Conservation (phyloP, 2,888 invertebrate species). For the Ceramica pisi region DNA sequence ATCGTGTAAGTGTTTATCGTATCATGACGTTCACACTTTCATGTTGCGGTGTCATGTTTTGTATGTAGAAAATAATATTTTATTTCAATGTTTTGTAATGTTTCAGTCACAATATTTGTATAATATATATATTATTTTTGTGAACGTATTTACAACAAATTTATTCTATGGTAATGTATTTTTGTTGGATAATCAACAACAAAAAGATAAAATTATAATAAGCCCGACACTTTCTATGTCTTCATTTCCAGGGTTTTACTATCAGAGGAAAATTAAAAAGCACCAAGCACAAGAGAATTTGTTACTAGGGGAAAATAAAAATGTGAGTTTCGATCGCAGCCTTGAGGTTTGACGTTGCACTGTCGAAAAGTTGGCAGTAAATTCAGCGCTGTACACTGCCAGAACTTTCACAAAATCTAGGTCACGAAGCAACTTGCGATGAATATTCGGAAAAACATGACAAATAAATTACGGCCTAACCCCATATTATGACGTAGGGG, state of each 20-base stretch:
- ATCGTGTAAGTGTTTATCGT: slow-evolving; percentile 75
- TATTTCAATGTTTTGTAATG: slow-evolving; percentile 13
- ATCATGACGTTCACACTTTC: slow-evolving; percentile 61
- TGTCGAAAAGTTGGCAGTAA: slow-evolving; percentile 72
- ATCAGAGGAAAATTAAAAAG: background rate
- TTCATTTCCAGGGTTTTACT: background rate
- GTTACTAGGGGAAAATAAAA: slow-evolving; percentile 61
- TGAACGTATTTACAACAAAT: background rate
- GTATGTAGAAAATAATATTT: slow-evolving; percentile 35
- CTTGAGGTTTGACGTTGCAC: slow-evolving; percentile 72
- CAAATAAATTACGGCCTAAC: slow-evolving; percentile 56
- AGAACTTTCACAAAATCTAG: slow-evolving; percentile 75
- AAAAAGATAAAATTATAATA: background rate
- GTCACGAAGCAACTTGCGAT: slow-evolving; percentile 71
- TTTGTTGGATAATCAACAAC: no score
- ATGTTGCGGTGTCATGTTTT: slow-evolving; percentile 46
- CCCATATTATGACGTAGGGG: slow-evolving; percentile 49
- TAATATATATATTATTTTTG: background rate
- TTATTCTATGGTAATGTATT: background rate
- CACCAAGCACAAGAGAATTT: slow-evolving; percentile 46
- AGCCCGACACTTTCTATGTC: fast-evolving
- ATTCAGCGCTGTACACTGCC: slow-evolving; percentile 67
- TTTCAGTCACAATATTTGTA: background rate
- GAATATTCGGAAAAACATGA: slow-evolving; percentile 65
- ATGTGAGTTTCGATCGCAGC: slow-evolving; percentile 64